Conservation (phyloP, 2,888 invertebrate species). For the Ennomos fuscantarius region DNA sequence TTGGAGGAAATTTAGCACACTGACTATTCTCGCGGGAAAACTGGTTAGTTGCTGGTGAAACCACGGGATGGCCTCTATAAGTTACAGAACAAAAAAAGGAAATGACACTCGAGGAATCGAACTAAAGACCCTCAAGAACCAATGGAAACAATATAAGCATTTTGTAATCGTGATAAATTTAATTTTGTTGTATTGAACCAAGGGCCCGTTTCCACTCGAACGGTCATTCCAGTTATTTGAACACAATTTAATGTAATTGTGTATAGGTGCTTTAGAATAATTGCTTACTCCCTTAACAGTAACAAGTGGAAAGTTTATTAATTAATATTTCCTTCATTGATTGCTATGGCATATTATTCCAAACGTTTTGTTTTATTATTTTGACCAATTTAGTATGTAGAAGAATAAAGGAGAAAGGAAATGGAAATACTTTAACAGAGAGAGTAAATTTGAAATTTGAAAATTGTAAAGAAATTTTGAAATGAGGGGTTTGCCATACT, state of each 20-base stretch:
- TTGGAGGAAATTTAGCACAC: too few relatives aligned
- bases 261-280: constrained; percentile 11
- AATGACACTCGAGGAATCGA: not conserved
- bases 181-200: constrained; percentile 13
- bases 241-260: constrained; percentile 19
- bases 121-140: constrained; percentile 7
- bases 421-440: too few relatives aligned
- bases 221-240: constrained; percentile 18
- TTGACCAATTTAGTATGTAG: too few relatives aligned
- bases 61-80: not conserved
- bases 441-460: too few relatives aligned
- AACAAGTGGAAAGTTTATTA: constrained; percentile 3
- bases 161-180: constrained; percentile 5
- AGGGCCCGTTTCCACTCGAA: constrained; percentile 13
- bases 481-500: too few relatives aligned
- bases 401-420: too few relatives aligned
- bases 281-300: constrained; percentile 11
- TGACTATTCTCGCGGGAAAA: too few relatives aligned
- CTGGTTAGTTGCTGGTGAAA: too few relatives aligned
- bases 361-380: too few relatives aligned
- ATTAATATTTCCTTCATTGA: too few relatives aligned
- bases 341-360: too few relatives aligned
- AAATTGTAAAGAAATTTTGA: too few relatives aligned
- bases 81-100: not conserved
- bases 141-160: not conserved